These are phyloP conservation scores for Aegotheles bennettii DNA, from an alignment of 2,113 vertebrate genomes.

Conservation along the genomic window DNA sequence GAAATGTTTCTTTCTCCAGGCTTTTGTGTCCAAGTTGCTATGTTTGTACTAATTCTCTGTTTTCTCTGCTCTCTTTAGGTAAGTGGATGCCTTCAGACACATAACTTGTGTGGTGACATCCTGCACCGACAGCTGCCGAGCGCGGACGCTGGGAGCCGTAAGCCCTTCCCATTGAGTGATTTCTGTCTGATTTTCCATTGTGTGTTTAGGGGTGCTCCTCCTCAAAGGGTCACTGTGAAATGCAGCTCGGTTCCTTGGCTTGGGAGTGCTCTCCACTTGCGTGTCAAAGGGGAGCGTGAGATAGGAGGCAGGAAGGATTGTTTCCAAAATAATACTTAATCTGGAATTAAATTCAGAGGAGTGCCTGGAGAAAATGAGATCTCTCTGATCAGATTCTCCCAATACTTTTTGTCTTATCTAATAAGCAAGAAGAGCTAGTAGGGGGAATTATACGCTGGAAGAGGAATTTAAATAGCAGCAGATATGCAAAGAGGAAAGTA, in stretches of 20 bases:
- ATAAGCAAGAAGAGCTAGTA: background rate
- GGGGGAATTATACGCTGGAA: background rate
- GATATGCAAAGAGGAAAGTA: background rate
- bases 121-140: rapidly evolving
- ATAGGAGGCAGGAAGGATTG: background rate
- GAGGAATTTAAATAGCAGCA: background rate
- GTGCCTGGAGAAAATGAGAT: slow-evolving; percentile 32
- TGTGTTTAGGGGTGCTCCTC: background rate
- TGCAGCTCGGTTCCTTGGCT: background rate
- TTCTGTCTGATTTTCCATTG: rapidly evolving
- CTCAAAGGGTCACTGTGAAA: background rate
- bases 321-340: slow-evolving; percentile 26
- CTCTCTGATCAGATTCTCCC: slow-evolving; percentile 44
- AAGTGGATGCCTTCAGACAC: background rate
- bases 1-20: background rate
- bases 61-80: slow-evolving; percentile 7
- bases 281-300: background rate
- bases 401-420: slow-evolving; percentile 50
- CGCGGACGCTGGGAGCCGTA: background rate
- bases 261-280: background rate
- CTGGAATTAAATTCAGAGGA: slow-evolving; percentile 51
- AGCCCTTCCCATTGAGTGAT: rapidly evolving
- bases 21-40: rapidly evolving
- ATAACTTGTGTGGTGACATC: background rate
- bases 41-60: background rate